phyloP scores from a whole-genome alignment of 2,888 invertebrate species.

The Drosophila imparisetae region DNA sequence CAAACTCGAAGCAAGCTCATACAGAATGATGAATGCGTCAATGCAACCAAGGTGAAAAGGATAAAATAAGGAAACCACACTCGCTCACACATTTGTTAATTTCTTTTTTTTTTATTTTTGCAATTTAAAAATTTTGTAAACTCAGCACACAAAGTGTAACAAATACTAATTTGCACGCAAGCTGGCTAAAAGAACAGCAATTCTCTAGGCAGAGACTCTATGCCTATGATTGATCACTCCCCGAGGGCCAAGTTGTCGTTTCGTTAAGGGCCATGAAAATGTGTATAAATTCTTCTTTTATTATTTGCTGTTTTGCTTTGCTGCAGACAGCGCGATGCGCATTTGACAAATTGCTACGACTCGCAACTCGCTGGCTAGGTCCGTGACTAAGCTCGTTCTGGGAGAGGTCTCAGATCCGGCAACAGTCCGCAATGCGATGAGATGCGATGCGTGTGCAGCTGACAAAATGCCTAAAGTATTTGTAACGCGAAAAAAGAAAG shows the following conservation, averaged over 20 bases:
- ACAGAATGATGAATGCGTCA: conserved; percentile 46
- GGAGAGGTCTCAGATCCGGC: conserved; percentile 38
- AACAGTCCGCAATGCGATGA: conserved; percentile 31
- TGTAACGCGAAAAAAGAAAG: conserved; percentile 65
- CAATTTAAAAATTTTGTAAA: conserved; percentile 36
- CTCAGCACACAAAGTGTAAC: conserved; percentile 61
- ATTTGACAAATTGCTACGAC: conserved; percentile 72
- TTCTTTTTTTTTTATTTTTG: conserved; percentile 2
- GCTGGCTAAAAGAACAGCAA: conserved; percentile 3
- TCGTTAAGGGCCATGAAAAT: conserved; percentile 67
- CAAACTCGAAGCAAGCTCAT: conserved; percentile 62
- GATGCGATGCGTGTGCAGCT: conserved; percentile 59
- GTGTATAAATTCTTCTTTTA: conserved; percentile 64
- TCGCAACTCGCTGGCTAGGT: conserved; percentile 11
- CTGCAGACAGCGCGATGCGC: conserved; percentile 50
- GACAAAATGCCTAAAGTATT: conserved; percentile 70
- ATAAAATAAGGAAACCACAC: conserved; percentile 40
- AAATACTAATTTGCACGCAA: conserved; percentile 65
- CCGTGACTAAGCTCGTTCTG: conserved; percentile 74
- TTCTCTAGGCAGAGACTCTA: conserved; percentile 26
- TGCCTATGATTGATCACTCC: conserved; percentile 78
- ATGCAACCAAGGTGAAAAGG: conserved; percentile 49
- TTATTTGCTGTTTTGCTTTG: conserved; percentile 43
- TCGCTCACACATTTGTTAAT: conserved; percentile 17
- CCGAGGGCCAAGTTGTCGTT: conserved; percentile 65